Base-by-base conservation (phyloP, 2,888 invertebrate genomes). In the Stenurella melanura region DNA sequence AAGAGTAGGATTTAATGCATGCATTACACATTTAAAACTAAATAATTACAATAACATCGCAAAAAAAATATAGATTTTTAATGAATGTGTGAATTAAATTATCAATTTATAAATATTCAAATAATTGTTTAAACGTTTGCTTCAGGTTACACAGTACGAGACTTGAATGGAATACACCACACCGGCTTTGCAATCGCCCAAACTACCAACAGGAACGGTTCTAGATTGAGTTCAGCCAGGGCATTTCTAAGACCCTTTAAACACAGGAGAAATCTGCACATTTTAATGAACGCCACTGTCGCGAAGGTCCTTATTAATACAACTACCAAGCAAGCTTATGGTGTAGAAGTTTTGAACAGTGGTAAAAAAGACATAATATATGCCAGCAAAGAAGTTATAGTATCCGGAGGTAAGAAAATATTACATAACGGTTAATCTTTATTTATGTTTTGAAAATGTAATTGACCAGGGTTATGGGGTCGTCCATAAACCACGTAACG, bases 161-260 rank as follows among this genome's bases (percentile, higher is more conserved):
- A 97, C 87, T 90, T 96, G 19, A 97, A 97, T 89, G 97, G 97
- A 0, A 92, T 91, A 30, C 92, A 92, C 30, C 94, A 96, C 87
- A 94, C 96, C 0, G 97, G 97, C 0, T 97, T 97, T 88, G 91
- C 94, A 77, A 97, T 97, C 80, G 96, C 97, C 0, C 97, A 97
- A 89, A 97, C 96, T 30, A 97, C 96, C 0, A 94, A 95, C 83
- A 92, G 94, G 83, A 96, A 97, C 86, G 97, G 97, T 0, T 96
- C 96, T 0, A 92, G 97, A 0, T 92, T 96, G 75, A 96, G 96
- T 81, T 93, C 94, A 0, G 94, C 97, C 0, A 93, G 95, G 74
- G 95, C 97, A 0, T 97, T 95, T 90, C 90, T 97, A 10, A 91
- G 96, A 0, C 96, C 97, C 0, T 95, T 95, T 26, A 92, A 93